Conservation (phyloP, 2,113 vertebrate species). For the Eudyptes chrysolophus region DNA sequence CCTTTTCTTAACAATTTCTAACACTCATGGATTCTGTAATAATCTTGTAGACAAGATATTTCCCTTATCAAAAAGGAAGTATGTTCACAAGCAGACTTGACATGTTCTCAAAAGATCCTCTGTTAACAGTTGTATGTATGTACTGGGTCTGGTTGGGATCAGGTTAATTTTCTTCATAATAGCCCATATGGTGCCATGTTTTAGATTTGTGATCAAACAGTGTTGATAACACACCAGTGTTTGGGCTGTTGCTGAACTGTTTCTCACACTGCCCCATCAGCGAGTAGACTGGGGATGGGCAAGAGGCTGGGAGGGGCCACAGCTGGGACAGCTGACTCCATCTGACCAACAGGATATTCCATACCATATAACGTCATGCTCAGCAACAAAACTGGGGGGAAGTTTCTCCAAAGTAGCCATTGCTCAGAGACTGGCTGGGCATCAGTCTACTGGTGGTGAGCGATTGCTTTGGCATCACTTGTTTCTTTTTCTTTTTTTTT, state of each 20-base stretch:
- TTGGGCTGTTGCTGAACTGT: neutral
- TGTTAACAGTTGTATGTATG: neutral
- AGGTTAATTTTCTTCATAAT: neutral
- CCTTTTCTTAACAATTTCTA: neutral
- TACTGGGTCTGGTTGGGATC: neutral
- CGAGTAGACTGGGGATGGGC: too few species aligned
- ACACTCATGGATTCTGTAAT: neutral
- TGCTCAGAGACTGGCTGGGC: neutral
- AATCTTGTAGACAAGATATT: neutral
- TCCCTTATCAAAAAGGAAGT: neutral
- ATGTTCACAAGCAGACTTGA: neutral
- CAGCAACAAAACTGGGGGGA: neutral
- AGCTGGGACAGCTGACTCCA: neutral
- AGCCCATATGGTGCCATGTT: neutral
- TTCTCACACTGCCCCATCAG: neutral
- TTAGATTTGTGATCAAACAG: neutral
- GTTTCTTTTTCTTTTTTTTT: neutral
- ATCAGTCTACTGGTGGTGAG: neutral
- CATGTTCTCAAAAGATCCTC: neutral
- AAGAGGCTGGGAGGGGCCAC: neutral
- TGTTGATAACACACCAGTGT: neutral
- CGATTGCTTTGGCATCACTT: neutral
- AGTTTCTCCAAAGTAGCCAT: neutral
- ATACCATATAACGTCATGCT: neutral
- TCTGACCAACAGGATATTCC: neutral